phyloP scores from a whole-genome alignment of 2,797 vertebrate species.

The Neosilurus hyrtlii region DNA sequence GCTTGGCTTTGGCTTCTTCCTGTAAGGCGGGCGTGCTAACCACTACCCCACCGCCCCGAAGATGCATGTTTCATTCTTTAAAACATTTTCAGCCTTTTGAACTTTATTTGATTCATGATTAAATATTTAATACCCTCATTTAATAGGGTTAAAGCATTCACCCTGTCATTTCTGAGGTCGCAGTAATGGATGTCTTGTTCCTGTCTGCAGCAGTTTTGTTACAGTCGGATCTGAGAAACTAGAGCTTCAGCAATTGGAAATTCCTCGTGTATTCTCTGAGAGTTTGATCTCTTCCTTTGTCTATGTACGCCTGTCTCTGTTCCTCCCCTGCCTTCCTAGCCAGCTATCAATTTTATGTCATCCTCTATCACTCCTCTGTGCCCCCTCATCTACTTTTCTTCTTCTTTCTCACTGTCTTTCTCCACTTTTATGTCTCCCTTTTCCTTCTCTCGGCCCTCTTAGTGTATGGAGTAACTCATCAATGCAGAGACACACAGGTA shows the following conservation, averaged over 20 bases:
- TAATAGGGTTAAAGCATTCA: neutral
- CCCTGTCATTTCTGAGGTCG: neutral
- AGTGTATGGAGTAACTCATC: constrained; percentile 51
- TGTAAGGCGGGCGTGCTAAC: no score
- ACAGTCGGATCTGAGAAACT: neutral
- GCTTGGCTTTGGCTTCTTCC: no score
- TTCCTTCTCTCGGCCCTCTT: constrained; percentile 12
- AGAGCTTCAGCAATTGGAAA: neutral
- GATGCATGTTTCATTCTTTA: neutral
- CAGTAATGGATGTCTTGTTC: neutral
- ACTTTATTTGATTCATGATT: neutral
- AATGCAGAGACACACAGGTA: constrained; percentile 49
- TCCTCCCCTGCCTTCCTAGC: constrained; percentile 11
- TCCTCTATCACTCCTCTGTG: constrained; percentile 30
- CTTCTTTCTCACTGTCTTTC: constrained; percentile 12
- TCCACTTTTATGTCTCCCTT: constrained; percentile 16
- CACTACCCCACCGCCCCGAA: no score
- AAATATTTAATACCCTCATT: neutral
- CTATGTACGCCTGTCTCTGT: constrained; percentile 42
- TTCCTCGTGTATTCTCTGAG: neutral
- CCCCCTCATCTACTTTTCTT: constrained; percentile 20
- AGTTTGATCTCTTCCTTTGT: constrained; percentile 19
- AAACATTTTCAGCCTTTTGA: neutral
- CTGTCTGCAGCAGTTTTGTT: neutral
- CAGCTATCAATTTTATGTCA: constrained; percentile 43